phyloP scores from a whole-genome alignment of 2,888 invertebrate species.

The Rutpela maculata region DNA sequence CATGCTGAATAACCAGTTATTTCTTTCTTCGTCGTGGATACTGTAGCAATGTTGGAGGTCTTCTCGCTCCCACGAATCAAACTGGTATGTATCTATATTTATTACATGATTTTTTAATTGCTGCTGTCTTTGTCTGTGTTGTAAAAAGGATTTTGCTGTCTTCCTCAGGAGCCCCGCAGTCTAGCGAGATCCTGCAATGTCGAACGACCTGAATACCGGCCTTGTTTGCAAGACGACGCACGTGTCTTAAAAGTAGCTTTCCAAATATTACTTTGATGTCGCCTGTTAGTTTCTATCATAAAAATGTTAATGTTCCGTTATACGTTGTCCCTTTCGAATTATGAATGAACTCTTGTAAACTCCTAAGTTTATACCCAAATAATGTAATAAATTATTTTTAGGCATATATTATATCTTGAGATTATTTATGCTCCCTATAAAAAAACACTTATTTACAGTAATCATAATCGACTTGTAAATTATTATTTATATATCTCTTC shows the following conservation, averaged over 20 bases:
- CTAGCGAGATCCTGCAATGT: constrained; percentile 66
- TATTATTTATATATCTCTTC: not conserved
- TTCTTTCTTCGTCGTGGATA: constrained; percentile 35
- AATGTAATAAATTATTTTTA: constrained; percentile 41
- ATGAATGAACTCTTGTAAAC: constrained; percentile 48
- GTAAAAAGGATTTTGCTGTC: constrained; percentile 58
- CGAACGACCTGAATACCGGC: constrained; percentile 70
- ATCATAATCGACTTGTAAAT: not conserved
- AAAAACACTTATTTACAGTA: not conserved
- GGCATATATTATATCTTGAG: not conserved
- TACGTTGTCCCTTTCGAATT: constrained; percentile 43
- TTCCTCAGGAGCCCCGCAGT: constrained; percentile 70
- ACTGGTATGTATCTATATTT: constrained; percentile 61
- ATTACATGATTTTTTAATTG: constrained; percentile 65
- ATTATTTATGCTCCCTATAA: not conserved
- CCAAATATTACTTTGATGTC: constrained; percentile 51
- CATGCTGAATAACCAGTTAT: constrained; percentile 44
- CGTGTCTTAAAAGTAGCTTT: constrained; percentile 60
- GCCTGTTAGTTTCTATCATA: constrained; percentile 42
- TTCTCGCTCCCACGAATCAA: constrained; percentile 50
- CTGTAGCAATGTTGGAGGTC: constrained; percentile 43
- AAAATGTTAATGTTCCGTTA: constrained; percentile 45
- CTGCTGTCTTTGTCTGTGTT: constrained; percentile 58
- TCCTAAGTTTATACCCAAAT: constrained; percentile 44
- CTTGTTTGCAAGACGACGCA: constrained; percentile 66